Conservation (phyloP, 2,888 invertebrate genomes). For the Orthonevra nobilis region DNA sequence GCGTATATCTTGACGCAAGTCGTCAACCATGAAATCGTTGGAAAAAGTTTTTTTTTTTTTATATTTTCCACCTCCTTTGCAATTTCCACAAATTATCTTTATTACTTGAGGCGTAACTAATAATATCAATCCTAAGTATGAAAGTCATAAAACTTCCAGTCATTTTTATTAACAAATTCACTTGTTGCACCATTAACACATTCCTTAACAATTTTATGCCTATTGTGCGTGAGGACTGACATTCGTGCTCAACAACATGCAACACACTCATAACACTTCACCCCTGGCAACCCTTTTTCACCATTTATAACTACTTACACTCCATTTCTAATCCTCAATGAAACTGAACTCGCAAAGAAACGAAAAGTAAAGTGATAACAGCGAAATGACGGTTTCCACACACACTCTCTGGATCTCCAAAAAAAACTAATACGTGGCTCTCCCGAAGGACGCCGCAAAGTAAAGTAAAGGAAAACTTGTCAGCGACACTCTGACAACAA, state of each 20-base stretch:
- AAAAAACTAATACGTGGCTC: constrained; percentile 29
- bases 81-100: too few relatives aligned
- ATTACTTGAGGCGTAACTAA: too few relatives aligned
- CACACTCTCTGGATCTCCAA: too few relatives aligned
- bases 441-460: constrained; percentile 2
- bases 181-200: not conserved
- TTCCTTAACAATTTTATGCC: not conserved
- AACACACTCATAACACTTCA: not conserved
- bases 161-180: not conserved
- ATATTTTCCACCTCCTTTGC: too few relatives aligned
- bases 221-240: constrained; percentile 11
- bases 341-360: constrained; percentile 11
- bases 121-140: not conserved
- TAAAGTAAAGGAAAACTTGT: not conserved
- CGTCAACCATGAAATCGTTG: too few relatives aligned
- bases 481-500: constrained; percentile 7
- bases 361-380: constrained; percentile 24
- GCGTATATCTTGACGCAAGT: too few relatives aligned
- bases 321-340: constrained; percentile 41
- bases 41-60: too few relatives aligned
- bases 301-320: constrained; percentile 14
- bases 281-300: constrained; percentile 27
- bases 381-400: constrained; percentile 31
- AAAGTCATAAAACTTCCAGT: not conserved
- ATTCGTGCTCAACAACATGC: not conserved